Evolutionary conservation across 2,888 invertebrate species (phyloP).

Genomic region (Ellobium chinense): DNA sequence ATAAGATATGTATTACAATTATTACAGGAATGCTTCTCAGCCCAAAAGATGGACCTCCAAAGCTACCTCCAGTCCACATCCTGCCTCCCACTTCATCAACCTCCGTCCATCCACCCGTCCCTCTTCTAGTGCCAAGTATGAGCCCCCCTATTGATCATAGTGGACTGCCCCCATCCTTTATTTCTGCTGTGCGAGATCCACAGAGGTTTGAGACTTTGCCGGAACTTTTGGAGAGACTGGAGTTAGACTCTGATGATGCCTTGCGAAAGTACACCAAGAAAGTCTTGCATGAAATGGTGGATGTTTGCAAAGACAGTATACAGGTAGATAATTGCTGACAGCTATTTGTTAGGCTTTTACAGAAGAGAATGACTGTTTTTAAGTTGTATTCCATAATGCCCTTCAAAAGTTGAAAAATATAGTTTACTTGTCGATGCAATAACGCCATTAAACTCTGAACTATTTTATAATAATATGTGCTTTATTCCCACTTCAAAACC

Average conservation of each 20-base stretch:
- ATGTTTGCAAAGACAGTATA: conserved; percentile 48
- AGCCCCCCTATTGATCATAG: conserved; percentile 50
- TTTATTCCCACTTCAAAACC: too few relatives aligned
- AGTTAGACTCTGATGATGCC: conserved; percentile 52
- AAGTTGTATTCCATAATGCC: too few relatives aligned
- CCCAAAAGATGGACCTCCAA: conserved; percentile 54
- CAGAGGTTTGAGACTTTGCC: conserved; percentile 52
- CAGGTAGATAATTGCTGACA: too few relatives aligned
- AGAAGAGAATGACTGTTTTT: too few relatives aligned
- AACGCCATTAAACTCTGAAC: too few relatives aligned
- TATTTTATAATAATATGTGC: too few relatives aligned
- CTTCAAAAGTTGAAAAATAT: too few relatives aligned
- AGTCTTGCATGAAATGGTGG: conserved; percentile 44
- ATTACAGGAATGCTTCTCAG: conserved; percentile 52
- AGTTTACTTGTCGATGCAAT: too few relatives aligned
- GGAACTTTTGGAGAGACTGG: conserved; percentile 56
- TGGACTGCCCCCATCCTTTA: conserved; percentile 40
- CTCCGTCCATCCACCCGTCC: conserved; percentile 64
- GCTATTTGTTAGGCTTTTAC: not conserved
- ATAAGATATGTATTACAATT: too few relatives aligned
- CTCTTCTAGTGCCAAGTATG: conserved; percentile 63
- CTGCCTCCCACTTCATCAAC: conserved; percentile 63
- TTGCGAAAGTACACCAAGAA: conserved; percentile 51
- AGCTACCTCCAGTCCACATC: conserved; percentile 56
- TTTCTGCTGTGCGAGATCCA: conserved; percentile 34